Evolutionary conservation across 2,113 vertebrate genomes (phyloP), one percentile per base, ranked within the genome.

Genomic region (Hiodon tergisus): DNA sequence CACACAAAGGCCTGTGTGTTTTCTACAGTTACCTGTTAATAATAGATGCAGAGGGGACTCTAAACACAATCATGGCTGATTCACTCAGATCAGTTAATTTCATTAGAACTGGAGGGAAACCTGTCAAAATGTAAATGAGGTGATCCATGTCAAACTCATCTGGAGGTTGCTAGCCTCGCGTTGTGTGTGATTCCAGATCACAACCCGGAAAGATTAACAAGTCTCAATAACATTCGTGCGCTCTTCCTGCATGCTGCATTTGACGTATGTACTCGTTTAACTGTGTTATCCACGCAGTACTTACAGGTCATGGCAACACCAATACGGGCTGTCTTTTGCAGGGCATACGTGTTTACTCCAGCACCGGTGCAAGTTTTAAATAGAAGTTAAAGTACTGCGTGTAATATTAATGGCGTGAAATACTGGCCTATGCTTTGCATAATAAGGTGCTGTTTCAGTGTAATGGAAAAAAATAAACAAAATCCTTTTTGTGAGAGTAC

Each of bases 121-220:
- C 81, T 84, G 83, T 87, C 84, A 84, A 87, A 88, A 85, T 84
- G 71, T 82, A 84, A 84, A 85, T 78, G 81, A 80, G 83, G 78
- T 80, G 74, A 72, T 78, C 68, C 68, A 71, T 78, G 77, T 80
- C 71, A 68, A 77, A 77, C 78, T 61, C 54, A 78, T 82, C 71
- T 78, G 67, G 67, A 60, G 72, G 78, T 79, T 80, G 79, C 74
- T 52, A 48, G 51, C 73, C 74, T 76, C 60, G 65, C 55, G 17
- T 14, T 5, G 14, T 46, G 17, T n/a, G 48, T 7, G 67, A 13
- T 52, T 31, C 31, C 5, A 10, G 5, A 46, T 71, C 46, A 31
- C 31, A 59, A 48, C 55, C 55, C 5, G 69, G 69, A 59, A 14
- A 59, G 17, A 59, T 47, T 14, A 59, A 47, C 55, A 71, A 0